These are phyloP conservation scores for Lamellibrachia luymesi DNA, from an alignment of 1,140 invertebrate genomes.

Conservation along the genomic window DNA sequence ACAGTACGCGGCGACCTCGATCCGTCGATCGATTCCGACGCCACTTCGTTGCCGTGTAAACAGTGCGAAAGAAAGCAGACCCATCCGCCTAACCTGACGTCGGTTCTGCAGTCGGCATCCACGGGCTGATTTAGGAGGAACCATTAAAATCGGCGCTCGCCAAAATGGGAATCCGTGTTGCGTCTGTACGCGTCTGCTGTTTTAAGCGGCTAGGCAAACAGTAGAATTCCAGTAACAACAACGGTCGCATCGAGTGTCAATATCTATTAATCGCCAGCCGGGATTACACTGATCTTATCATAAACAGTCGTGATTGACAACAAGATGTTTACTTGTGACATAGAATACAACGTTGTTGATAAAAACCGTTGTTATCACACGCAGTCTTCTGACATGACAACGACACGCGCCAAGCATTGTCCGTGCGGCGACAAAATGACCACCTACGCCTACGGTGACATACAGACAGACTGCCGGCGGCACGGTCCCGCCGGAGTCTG, in stretches of 20 bases:
- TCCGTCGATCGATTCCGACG: neutral
- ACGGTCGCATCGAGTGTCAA: neutral
- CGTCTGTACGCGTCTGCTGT: neutral
- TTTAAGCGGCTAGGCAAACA: neutral
- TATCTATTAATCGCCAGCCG: neutral
- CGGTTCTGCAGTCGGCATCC: neutral
- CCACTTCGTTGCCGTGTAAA: neutral
- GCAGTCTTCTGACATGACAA: neutral
- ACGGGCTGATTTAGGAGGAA: neutral
- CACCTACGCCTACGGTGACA: neutral
- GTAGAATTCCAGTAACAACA: neutral
- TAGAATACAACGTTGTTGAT: neutral
- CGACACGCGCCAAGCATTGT: neutral
- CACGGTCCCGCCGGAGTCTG: neutral
- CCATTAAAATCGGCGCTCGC: neutral
- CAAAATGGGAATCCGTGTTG: neutral
- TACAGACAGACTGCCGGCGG: neutral
- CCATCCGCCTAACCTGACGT: neutral
- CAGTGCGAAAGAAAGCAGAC: neutral
- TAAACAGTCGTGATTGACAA: neutral
- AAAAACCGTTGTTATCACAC: no score
- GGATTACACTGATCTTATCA: neutral
- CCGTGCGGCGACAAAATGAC: neutral
- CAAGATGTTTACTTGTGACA: neutral
- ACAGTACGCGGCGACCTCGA: neutral